These are phyloP conservation scores for Brachyptera putata DNA, from an alignment of 2,888 invertebrate species.

Conservation along the genomic window DNA sequence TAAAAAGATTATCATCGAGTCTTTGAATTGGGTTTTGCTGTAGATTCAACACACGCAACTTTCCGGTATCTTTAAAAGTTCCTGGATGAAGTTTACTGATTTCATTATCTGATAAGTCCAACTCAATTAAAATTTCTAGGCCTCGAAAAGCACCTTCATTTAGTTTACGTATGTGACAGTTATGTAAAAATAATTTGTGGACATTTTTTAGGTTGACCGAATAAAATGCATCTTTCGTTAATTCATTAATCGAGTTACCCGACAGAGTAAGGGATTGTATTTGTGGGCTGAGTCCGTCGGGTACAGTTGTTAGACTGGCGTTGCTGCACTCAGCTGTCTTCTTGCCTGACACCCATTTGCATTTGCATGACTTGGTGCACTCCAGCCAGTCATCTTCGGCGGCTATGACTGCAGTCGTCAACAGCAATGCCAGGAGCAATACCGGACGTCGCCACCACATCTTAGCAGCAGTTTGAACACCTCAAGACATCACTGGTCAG, in stretches of 20 bases:
- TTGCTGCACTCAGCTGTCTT: constrained; percentile 76
- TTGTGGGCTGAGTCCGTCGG: constrained; percentile 66
- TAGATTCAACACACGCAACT: constrained; percentile 66
- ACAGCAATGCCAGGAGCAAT: constrained; percentile 40
- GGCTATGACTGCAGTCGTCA: constrained; percentile 40
- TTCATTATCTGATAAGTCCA: constrained; percentile 74
- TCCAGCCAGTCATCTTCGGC: constrained; percentile 49
- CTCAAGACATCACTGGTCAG: not conserved
- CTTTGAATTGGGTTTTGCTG: constrained; percentile 71
- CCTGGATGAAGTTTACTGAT: constrained; percentile 61
- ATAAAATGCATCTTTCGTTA: constrained; percentile 64
- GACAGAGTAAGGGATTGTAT: constrained; percentile 66
- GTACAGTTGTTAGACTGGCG: constrained; percentile 63
- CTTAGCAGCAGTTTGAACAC: not conserved
- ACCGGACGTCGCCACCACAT: constrained; percentile 25
- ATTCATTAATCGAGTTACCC: constrained; percentile 61
- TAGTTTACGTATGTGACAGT: constrained; percentile 69
- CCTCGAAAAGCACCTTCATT: constrained; percentile 71
- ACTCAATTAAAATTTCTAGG: constrained; percentile 71
- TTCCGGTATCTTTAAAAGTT: constrained; percentile 66
- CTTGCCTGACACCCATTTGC: constrained; percentile 81
- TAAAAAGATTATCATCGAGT: constrained; percentile 71
- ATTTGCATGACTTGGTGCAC: constrained; percentile 68
- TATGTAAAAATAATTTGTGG: constrained; percentile 71
- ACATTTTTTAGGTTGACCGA: constrained; percentile 68